A percentile compares a stretch with the other conserved stretches of the same genome.
Conservation (phyloP, 1,140 invertebrate genomes). For the Pygmarrhopalites habei region DNA sequence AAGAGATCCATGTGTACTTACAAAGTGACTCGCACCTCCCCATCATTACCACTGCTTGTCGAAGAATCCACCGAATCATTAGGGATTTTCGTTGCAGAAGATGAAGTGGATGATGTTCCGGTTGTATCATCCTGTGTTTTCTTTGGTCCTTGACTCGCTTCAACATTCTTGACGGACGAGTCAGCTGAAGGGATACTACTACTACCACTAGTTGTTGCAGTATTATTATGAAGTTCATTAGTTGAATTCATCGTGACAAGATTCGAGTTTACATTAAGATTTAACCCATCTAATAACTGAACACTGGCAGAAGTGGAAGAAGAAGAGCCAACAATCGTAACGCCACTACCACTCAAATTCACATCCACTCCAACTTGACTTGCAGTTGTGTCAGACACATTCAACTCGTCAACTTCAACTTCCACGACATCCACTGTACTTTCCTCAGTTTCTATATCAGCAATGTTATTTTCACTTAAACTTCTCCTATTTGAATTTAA, state of each 20-base stretch:
- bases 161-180: too few relatives aligned
- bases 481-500: neutral
- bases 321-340: neutral
- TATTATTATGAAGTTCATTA: neutral
- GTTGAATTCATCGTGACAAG: neutral
- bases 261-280: neutral
- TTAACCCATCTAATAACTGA: neutral
- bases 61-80: too few relatives aligned
- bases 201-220: neutral
- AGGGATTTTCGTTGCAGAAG: neutral
- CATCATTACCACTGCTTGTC: too few relatives aligned
- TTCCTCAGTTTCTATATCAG: neutral
- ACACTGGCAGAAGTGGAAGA: neutral
- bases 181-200: too few relatives aligned
- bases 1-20: too few relatives aligned
- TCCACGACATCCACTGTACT: neutral
- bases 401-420: slow-evolving; percentile 15
- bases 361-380: slow-evolving; percentile 4
- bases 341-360: neutral
- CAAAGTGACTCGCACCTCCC: too few relatives aligned
- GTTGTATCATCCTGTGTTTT: too few relatives aligned
- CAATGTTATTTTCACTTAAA: slow-evolving; percentile 3
- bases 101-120: too few relatives aligned
- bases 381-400: neutral
- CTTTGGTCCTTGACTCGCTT: too few relatives aligned